Conservation (phyloP, 2,888 invertebrate genomes). For the Habrosyne pyritoides region DNA sequence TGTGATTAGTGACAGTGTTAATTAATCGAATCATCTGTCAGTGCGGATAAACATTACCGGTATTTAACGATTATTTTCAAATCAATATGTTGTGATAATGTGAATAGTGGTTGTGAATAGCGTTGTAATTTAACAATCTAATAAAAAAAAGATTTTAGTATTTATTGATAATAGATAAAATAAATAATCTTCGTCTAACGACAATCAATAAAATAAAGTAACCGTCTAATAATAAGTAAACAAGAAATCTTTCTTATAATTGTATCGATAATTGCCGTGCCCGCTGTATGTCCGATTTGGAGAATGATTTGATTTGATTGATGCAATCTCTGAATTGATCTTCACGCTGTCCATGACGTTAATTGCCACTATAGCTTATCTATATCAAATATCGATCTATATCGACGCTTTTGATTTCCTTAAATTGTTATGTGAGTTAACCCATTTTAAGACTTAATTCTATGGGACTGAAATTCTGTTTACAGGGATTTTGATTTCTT, state of each 20-base stretch:
- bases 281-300: conserved; percentile 42
- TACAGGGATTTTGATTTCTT: no score
- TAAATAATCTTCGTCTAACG: neutral
- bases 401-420: conserved; percentile 41
- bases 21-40: conserved; percentile 35
- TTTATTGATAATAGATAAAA: no score
- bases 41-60: conserved; percentile 33
- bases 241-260: conserved; percentile 27
- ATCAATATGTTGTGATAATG: conserved; percentile 20
- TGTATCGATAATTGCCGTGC: conserved; percentile 37
- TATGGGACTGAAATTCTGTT: no score
- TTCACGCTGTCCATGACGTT: conserved; percentile 66
- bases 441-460: neutral
- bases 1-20: conserved; percentile 44
- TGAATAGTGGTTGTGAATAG: neutral
- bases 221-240: conserved; percentile 12
- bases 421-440: neutral
- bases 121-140: neutral
- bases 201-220: neutral
- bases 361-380: conserved; percentile 67
- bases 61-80: conserved; percentile 31
- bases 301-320: conserved; percentile 58
- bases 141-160: no score
- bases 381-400: conserved; percentile 46
- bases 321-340: conserved; percentile 61